Conservation (phyloP, 2,113 vertebrate species). For the Eulemur macaco region DNA sequence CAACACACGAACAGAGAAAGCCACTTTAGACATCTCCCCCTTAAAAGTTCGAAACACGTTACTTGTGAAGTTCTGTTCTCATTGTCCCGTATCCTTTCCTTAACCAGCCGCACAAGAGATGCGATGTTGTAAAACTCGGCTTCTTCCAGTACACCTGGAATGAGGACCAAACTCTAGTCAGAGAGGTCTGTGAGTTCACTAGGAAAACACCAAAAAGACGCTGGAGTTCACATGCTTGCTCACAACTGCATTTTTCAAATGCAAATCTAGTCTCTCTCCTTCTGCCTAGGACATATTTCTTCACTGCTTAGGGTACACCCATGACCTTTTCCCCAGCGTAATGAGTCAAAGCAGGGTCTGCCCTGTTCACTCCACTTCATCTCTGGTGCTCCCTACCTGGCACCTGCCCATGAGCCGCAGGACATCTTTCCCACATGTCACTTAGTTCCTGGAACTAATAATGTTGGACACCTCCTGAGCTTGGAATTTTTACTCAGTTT, state of each 20-base stretch:
- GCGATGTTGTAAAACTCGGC: slow-evolving; percentile 99
- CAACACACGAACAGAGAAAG: accelerated
- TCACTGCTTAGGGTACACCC: neutral
- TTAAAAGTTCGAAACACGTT: slow-evolving; percentile 48
- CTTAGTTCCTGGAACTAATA: neutral
- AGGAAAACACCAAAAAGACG: neutral
- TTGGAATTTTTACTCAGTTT: neutral
- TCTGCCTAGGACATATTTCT: neutral
- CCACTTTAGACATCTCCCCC: neutral
- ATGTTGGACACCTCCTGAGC: neutral
- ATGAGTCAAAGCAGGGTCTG: neutral
- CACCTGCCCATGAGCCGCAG: neutral
- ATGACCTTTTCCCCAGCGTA: accelerated
- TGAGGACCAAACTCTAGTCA: neutral
- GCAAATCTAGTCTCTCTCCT: neutral
- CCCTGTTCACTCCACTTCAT: neutral
- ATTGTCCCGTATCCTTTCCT: slow-evolving; percentile 98
- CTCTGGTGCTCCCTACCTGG: neutral
- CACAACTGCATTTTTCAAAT: neutral
- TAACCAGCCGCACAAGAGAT: slow-evolving; percentile 95
- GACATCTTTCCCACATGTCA: neutral
- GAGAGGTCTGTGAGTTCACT: neutral
- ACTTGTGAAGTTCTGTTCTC: slow-evolving; percentile 99
- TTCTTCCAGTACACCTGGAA: slow-evolving; percentile 95
- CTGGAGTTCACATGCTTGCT: neutral